Evolutionary conservation across 2,797 vertebrate species (phyloP).

Genomic region (Artibeus jamaicensis): DNA sequence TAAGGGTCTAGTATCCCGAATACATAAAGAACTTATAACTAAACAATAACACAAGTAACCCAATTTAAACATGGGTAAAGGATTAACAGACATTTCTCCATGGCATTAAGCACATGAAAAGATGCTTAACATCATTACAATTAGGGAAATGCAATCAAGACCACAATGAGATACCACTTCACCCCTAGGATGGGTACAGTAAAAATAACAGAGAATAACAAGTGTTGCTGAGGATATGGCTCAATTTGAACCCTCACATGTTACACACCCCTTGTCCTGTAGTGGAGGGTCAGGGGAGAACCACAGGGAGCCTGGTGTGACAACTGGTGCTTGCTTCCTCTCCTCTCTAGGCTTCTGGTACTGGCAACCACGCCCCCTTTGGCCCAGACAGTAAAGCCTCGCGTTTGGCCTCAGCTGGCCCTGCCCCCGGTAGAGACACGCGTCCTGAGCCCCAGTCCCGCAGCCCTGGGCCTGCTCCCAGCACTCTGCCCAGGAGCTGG

Average conservation of each 20-base stretch:
- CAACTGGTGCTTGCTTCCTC: neutral
- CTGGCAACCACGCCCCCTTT: fast-evolving
- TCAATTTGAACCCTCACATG: neutral
- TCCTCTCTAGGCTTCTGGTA: neutral
- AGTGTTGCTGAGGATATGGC: neutral
- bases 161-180: neutral
- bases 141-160: neutral
- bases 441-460: neutral
- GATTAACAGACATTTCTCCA: neutral
- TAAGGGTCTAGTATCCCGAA: neutral
- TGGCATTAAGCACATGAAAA: neutral
- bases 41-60: neutral
- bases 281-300: neutral
- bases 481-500: neutral
- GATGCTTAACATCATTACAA: neutral
- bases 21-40: neutral
- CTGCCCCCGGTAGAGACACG: neutral
- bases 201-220: neutral
- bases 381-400: neutral
- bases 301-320: neutral
- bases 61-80: neutral
- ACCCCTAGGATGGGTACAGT: neutral
- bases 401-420: neutral
- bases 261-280: neutral
- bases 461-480: neutral